Evolutionary conservation across 2,113 vertebrate species (phyloP).

Genomic region (Melanerpes formicivorus): DNA sequence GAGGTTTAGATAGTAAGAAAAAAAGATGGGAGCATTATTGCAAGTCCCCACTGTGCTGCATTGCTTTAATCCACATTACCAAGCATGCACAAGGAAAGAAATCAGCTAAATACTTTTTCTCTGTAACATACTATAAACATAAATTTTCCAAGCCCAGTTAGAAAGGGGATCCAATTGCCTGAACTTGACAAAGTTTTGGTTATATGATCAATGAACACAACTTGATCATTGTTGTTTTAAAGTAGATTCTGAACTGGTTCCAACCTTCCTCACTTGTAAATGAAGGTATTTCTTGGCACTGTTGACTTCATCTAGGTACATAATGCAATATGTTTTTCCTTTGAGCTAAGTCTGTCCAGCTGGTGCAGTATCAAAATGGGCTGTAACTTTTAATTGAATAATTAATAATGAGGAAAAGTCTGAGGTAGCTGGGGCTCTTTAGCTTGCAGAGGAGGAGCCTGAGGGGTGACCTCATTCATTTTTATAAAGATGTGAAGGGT

Average conservation of each 20-base stretch:
- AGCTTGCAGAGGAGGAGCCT: too few relatives aligned
- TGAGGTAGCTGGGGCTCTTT: too few relatives aligned
- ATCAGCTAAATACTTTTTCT: too few relatives aligned
- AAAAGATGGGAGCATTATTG: background rate
- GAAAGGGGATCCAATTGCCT: background rate
- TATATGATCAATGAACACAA: background rate
- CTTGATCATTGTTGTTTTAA: background rate
- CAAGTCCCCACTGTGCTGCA: background rate
- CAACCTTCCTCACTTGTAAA: background rate
- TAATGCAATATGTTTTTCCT: background rate
- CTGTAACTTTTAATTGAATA: background rate
- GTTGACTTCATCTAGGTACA: background rate
- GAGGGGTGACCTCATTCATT: too few relatives aligned
- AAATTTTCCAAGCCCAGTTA: background rate
- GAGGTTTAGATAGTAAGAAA: too few relatives aligned
- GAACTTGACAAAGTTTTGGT: background rate
- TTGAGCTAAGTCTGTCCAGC: background rate
- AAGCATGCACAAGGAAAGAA: background rate
- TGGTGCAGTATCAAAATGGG: background rate
- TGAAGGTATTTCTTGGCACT: background rate
- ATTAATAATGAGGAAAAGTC: background rate
- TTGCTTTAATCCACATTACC: background rate
- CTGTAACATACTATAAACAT: background rate
- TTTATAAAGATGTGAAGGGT: too few relatives aligned
- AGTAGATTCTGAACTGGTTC: background rate